Conservation (phyloP, 1,140 invertebrate genomes). For the Hylyphantes graminicola region DNA sequence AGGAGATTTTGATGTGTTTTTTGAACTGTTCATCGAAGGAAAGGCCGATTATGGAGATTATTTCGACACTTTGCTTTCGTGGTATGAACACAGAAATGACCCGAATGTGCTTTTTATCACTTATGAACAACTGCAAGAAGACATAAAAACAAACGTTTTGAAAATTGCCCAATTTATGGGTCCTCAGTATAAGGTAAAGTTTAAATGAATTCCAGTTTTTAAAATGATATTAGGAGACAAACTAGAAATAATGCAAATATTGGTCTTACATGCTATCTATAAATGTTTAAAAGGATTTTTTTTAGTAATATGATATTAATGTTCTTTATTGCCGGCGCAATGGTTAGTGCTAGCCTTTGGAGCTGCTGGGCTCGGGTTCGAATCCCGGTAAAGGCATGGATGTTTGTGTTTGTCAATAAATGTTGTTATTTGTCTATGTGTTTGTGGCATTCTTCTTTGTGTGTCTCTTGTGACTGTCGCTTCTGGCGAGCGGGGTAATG, state of each 20-base stretch:
- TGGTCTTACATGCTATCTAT: background rate
- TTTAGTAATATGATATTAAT: background rate
- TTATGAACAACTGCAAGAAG: conserved; percentile 59
- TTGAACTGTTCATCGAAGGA: conserved; percentile 66
- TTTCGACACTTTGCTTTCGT: conserved; percentile 66
- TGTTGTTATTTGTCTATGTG: too few species aligned
- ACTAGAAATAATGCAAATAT: background rate
- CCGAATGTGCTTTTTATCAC: conserved; percentile 67
- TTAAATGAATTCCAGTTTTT: background rate
- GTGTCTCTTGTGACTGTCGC: too few species aligned
- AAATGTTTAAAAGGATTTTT: background rate
- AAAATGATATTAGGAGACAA: background rate
- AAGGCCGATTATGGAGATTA: conserved; percentile 67
- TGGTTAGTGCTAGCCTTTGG: background rate
- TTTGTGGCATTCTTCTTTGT: too few species aligned
- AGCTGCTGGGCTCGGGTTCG: background rate
- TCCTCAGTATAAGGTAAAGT: conserved; percentile 22
- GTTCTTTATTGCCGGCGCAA: background rate
- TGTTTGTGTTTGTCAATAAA: too few species aligned
- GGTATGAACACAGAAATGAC: conserved; percentile 65
- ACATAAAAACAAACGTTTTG: conserved; percentile 24
- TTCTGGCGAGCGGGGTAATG: too few species aligned
- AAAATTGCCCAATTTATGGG: conserved; percentile 58
- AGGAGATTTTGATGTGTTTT: conserved; percentile 65
- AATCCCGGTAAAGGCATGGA: background rate